Evolutionary conservation across 2,797 vertebrate genomes (phyloP).

Genomic region (Phylloscopus collybita): DNA sequence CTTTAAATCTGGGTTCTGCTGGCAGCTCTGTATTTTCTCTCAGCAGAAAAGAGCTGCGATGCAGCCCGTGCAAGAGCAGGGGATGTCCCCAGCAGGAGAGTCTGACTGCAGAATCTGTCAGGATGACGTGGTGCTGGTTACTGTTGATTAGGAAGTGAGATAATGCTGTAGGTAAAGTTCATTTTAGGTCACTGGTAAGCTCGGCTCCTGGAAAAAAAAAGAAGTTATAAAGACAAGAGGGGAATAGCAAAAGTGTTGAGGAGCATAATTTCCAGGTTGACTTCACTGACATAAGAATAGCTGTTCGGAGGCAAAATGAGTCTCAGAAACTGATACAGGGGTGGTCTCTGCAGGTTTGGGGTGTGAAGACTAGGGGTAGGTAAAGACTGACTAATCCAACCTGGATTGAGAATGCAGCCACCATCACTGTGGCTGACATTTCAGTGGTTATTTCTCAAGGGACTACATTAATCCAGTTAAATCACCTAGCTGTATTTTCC

Average conservation of each 20-base stretch:
- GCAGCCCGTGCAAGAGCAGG: background rate
- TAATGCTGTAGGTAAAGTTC: constrained; percentile 39
- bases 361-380: background rate
- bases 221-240: background rate
- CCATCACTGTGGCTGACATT: background rate
- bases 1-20: background rate
- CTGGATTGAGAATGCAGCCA: background rate
- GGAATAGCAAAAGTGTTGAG: background rate
- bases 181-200: constrained; percentile 37
- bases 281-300: background rate
- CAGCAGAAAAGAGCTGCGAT: background rate
- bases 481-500: background rate
- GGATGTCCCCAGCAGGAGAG: constrained; percentile 37
- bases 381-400: background rate
- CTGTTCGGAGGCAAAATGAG: background rate
- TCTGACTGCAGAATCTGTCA: background rate
- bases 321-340: background rate
- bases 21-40: constrained; percentile 13
- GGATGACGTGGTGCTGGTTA: background rate
- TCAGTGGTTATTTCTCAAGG: background rate
- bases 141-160: constrained; percentile 59
- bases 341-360: background rate
- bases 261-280: background rate
- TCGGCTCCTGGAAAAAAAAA: background rate
- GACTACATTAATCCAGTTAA: background rate